A percentile compares a stretch with the other conserved stretches of the same genome.
These are phyloP conservation scores for Heterodera filipjevi DNA, from an alignment of 2,888 invertebrate species.

Conservation along the genomic window DNA sequence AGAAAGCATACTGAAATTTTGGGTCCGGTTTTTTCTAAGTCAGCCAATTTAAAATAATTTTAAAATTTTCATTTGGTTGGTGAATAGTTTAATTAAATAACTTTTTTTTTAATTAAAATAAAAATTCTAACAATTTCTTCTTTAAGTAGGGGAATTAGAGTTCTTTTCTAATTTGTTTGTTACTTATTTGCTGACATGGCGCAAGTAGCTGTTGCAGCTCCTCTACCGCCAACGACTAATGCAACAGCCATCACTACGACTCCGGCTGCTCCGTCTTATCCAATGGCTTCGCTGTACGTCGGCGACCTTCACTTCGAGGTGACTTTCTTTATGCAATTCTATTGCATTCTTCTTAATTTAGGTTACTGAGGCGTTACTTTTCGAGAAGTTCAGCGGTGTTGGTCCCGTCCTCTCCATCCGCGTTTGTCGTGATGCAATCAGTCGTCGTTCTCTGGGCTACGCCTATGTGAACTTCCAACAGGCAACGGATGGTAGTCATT, in stretches of 20 bases:
- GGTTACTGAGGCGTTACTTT: slow-evolving; percentile 74
- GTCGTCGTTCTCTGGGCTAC: slow-evolving; percentile 95
- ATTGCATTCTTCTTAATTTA: neutral
- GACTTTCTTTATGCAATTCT: slow-evolving; percentile 81
- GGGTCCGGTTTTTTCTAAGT: too few relatives aligned
- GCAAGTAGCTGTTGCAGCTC: slow-evolving; percentile 23
- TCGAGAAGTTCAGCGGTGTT: slow-evolving; percentile 97
- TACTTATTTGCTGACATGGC: slow-evolving; percentile 13
- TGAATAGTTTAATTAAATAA: too few relatives aligned
- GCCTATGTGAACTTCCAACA: slow-evolving; percentile 99
- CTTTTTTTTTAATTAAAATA: too few relatives aligned
- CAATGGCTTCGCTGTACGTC: slow-evolving; percentile 95
- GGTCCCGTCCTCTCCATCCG: slow-evolving; percentile 97
- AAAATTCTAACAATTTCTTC: neutral
- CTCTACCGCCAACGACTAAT: slow-evolving; percentile 33
- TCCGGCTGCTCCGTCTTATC: slow-evolving; percentile 14
- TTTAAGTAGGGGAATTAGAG: neutral
- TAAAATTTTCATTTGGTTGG: too few relatives aligned
- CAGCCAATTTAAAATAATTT: neutral
- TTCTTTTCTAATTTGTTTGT: neutral
- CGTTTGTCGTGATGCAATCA: slow-evolving; percentile 96
- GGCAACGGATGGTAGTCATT: slow-evolving; percentile 86
- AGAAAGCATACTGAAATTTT: too few relatives aligned
- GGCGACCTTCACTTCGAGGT: slow-evolving; percentile 97
- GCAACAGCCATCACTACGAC: slow-evolving; percentile 22